These are phyloP conservation scores for Fissipunctia ypsillon DNA, from an alignment of 2,888 invertebrate species.

Conservation along the genomic window DNA sequence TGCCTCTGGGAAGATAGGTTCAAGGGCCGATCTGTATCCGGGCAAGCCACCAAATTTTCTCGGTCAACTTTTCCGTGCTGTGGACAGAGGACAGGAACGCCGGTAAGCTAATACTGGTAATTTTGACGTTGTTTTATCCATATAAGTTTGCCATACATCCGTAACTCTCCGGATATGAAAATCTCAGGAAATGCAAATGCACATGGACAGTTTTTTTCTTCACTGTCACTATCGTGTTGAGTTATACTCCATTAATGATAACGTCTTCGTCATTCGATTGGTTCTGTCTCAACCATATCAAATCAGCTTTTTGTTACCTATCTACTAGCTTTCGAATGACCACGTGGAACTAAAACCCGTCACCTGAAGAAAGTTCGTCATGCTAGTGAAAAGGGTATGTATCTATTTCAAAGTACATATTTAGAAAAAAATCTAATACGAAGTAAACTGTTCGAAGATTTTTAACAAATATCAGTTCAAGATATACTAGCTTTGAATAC, in stretches of 20 bases:
- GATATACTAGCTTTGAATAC: not conserved
- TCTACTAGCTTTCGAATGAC: slow-evolving; percentile 38
- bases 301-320: slow-evolving; percentile 41
- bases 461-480: not conserved
- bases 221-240: not conserved
- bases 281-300: slow-evolving; percentile 24
- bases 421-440: not conserved
- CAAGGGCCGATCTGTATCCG: no score
- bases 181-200: slow-evolving; percentile 20
- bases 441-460: not conserved
- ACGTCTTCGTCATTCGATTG: slow-evolving; percentile 9
- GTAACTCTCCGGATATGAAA: slow-evolving; percentile 6
- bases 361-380: slow-evolving; percentile 41
- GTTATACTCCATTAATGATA: not conserved
- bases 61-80: no score
- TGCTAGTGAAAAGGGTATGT: slow-evolving; percentile 12
- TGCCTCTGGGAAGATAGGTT: no score
- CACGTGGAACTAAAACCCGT: slow-evolving; percentile 37
- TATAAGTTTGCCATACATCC: not conserved
- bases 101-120: no score
- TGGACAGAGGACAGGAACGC: no score
- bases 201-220: not conserved
- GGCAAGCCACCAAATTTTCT: no score
- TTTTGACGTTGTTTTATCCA: not conserved
- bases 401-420: slow-evolving; percentile 1